These are phyloP conservation scores for Thysanoteuthis rhombus DNA, from an alignment of 2,888 invertebrate genomes.

Conservation along the genomic window DNA sequence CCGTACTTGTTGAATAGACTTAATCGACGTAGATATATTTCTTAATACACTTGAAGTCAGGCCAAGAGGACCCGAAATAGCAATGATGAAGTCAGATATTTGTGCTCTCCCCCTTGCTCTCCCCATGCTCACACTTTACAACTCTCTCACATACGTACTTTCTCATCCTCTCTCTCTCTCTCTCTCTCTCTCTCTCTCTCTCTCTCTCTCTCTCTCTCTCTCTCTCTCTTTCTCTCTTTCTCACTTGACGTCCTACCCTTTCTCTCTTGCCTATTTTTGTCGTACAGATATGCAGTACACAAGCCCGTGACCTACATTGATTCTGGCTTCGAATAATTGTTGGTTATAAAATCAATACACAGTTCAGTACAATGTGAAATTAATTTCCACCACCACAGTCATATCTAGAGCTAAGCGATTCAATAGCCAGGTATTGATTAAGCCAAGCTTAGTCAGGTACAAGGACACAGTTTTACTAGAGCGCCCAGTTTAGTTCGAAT, in stretches of 20 bases:
- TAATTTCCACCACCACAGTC: background rate
- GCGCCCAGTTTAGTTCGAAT: background rate
- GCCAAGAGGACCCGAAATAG: background rate
- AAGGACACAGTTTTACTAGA: background rate
- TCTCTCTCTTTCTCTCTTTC: background rate
- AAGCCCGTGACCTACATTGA: background rate
- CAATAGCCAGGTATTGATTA: background rate
- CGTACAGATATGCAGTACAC: background rate
- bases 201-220: background rate
- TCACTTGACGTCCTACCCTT: background rate
- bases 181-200: background rate
- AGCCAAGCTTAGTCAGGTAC: background rate
- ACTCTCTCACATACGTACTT: background rate
- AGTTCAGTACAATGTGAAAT: background rate
- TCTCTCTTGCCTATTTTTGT: background rate
- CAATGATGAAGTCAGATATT: background rate
- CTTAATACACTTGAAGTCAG: background rate
- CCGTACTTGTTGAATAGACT: no score
- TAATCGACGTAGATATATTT: background rate
- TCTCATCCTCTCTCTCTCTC: background rate
- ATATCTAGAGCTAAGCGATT: background rate
- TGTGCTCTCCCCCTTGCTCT: background rate
- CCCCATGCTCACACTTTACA: background rate
- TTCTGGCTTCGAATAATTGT: background rate
- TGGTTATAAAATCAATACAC: background rate